phyloP scores from a whole-genome alignment of 1,140 invertebrate genomes.

The Lanistes nyassanus region DNA sequence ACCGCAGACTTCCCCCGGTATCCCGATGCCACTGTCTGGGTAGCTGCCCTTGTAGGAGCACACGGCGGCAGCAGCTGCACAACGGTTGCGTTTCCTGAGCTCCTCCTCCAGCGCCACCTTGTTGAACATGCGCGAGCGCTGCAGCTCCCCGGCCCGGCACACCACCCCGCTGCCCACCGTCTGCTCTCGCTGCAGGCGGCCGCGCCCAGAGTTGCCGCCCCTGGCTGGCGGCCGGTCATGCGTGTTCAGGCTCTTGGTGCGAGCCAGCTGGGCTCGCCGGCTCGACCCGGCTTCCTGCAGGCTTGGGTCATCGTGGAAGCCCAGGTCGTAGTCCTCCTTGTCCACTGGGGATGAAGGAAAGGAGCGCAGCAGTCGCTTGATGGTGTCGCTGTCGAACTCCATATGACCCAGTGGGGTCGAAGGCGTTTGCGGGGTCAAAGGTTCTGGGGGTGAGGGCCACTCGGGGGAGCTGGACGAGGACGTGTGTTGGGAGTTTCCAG shows the following conservation, averaged over 20 bases:
- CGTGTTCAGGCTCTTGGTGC: slow-evolving; percentile 41
- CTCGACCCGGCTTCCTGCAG: background rate
- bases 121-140: slow-evolving; percentile 33
- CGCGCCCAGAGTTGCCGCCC: slow-evolving; percentile 24
- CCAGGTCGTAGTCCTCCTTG: slow-evolving; percentile 47
- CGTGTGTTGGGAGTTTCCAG: slow-evolving; percentile 27
- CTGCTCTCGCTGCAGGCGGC: slow-evolving; percentile 4
- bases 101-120: slow-evolving; percentile 82
- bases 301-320: slow-evolving; percentile 49
- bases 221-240: slow-evolving; percentile 34
- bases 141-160: slow-evolving; percentile 15
- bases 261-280: slow-evolving; percentile 24
- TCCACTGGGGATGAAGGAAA: slow-evolving; percentile 73
- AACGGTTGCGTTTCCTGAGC: slow-evolving; percentile 91
- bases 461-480: slow-evolving; percentile 61
- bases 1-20: slow-evolving; percentile 46
- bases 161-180: slow-evolving; percentile 17
- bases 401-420: slow-evolving; percentile 43
- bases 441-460: slow-evolving; percentile 64
- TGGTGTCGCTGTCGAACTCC: slow-evolving; percentile 81
- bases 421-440: slow-evolving; percentile 59
- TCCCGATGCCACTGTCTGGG: slow-evolving; percentile 62
- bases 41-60: slow-evolving; percentile 71
- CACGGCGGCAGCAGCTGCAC: slow-evolving; percentile 80
- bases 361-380: slow-evolving; percentile 93